Evolutionary conservation across 2,888 invertebrate species (phyloP).

Genomic region (Nemurella pictetii): DNA sequence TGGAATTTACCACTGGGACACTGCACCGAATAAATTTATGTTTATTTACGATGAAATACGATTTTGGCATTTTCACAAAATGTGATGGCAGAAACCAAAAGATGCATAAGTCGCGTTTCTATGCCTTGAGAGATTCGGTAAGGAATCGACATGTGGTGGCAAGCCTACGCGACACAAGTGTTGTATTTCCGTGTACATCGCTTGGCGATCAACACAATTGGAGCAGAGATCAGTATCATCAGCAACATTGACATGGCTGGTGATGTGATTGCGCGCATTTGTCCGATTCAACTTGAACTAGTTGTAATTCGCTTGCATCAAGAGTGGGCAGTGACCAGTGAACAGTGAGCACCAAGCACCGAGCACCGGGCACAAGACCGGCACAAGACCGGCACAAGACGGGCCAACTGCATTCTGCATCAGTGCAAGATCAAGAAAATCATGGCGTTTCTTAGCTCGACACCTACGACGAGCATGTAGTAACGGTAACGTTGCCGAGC

Average conservation of each 20-base stretch:
- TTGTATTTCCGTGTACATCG: too few species aligned
- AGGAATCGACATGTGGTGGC: background rate
- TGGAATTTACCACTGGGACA: background rate
- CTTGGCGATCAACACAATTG: background rate
- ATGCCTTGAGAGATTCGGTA: background rate
- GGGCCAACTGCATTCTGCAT: background rate
- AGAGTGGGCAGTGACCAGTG: background rate
- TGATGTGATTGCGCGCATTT: background rate
- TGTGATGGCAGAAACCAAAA: background rate
- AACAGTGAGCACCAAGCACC: too few species aligned
- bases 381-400: background rate
- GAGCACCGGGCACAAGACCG: too few species aligned
- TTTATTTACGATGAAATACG: background rate
- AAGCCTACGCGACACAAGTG: too few species aligned
- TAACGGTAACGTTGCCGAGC: background rate
- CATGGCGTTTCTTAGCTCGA: background rate
- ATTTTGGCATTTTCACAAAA: background rate
- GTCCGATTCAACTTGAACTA: too few species aligned
- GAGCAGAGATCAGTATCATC: background rate
- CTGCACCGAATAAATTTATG: background rate
- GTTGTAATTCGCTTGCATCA: background rate
- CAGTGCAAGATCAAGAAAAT: background rate
- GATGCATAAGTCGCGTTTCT: background rate
- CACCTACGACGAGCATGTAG: background rate
- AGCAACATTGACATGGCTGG: background rate